Base-by-base conservation (phyloP, 2,888 invertebrate species). In the Plebejus anna region DNA sequence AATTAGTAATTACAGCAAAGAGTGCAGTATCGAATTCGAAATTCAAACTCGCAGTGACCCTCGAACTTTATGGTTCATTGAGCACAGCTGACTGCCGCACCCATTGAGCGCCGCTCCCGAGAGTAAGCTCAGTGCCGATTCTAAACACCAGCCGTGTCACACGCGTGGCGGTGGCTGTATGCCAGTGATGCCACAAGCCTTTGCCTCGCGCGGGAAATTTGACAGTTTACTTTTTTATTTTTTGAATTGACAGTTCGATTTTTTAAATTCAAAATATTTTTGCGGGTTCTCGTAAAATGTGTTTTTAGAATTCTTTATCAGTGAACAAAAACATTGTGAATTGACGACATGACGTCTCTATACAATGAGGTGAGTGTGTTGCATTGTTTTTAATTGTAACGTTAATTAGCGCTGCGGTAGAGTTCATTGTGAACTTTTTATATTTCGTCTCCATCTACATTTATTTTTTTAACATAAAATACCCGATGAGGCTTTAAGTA, bases 41-140 rank as follows among this genome's bases (percentile, higher is more conserved):
- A 79, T 79, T 79, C 76, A 75, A 79, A 78, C 79, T 82, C 83
- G 87, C 84, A 85, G 86, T 87, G 91, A 92, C 93, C 93, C 91
- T 88, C 90, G 92, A 91, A 91, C 92, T 89, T 87, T 87, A 88
- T 90, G 90, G 87, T 91, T 91, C 93, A 94, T 92, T 92, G 92
- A 92, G 91, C 86, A 88, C 87, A 88, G 85, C 66, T 66, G 66
- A 66, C 66, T 66, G 66, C 61, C 66, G 66, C 66, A 66, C 66
- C 66, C 32, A 66, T 66, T 36, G 66, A 32, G 66, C 66, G 66
- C 66, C 32, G 66, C 66, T 66, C 84, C 85, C 78, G 80, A 78
- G 86, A 84, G 83, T 85, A 85, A 84, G 88, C 86, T 90, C 91
- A 91, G 91, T 92, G 89, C 87, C 87, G 88, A 86, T 88, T 86